Conservation (phyloP, 2,888 invertebrate genomes). For the Sminthurinus aureus region DNA sequence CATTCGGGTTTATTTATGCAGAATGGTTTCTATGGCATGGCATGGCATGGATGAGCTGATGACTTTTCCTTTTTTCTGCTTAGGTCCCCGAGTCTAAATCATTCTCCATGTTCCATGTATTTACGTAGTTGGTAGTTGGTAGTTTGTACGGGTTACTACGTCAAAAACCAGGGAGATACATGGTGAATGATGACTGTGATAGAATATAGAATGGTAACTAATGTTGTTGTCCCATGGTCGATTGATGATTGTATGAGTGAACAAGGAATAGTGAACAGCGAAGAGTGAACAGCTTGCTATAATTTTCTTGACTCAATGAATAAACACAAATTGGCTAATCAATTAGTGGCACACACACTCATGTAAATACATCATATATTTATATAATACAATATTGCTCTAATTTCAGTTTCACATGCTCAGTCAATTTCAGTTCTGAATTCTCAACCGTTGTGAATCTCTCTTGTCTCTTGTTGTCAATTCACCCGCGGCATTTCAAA, state of each 20-base stretch:
- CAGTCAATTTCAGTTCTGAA: no score
- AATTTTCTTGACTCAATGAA: conserved; percentile 58
- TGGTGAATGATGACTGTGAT: conserved; percentile 30
- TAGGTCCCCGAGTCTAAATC: neutral
- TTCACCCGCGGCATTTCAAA: conserved; percentile 35
- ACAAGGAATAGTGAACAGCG: neutral
- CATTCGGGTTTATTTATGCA: conserved; percentile 10
- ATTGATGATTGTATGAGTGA: conserved; percentile 10
- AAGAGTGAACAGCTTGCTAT: conserved; percentile 28
- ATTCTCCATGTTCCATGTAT: neutral
- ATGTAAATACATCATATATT: neutral
- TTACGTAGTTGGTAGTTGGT: conserved; percentile 3
- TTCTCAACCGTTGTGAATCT: neutral
- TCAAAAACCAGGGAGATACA: neutral
- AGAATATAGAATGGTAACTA: neutral
- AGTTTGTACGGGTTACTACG: conserved; percentile 8
- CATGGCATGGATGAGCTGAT: no score
- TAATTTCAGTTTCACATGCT: conserved; percentile 48
- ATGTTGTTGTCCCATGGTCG: neutral
- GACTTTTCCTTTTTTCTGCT: conserved; percentile 26
- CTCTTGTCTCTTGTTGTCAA: neutral
- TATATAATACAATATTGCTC: conserved; percentile 57
- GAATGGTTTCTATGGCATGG: conserved; percentile 14
- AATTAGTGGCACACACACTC: conserved; percentile 47
- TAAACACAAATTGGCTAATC: conserved; percentile 59